Conservation (phyloP, 2,888 invertebrate species). For the Cataglyphis rosenhaueri region DNA sequence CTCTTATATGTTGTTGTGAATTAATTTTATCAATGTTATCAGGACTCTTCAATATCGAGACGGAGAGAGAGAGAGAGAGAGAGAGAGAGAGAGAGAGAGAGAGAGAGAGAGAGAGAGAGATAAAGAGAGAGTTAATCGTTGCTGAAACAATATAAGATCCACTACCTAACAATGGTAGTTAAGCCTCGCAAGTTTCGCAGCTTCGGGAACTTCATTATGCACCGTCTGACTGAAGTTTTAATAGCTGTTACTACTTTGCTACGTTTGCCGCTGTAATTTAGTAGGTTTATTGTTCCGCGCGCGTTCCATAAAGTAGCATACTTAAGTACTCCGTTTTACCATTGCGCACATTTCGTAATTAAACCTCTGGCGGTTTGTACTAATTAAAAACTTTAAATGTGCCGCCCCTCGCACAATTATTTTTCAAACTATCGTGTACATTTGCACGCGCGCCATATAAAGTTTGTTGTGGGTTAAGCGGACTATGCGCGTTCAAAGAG, state of each 20-base stretch:
- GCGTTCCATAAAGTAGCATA: conserved; percentile 52
- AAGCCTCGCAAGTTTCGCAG: conserved; percentile 46
- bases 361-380: conserved; percentile 50
- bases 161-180: conserved; percentile 32
- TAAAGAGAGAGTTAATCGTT: conserved; percentile 6
- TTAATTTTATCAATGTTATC: conserved; percentile 25
- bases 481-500: neutral
- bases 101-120: neutral
- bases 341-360: conserved; percentile 52
- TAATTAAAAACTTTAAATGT: conserved; percentile 51
- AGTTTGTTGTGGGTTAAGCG: neutral
- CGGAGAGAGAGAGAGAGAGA: neutral
- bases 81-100: neutral
- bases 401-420: conserved; percentile 37
- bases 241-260: conserved; percentile 55
- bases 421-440: conserved; percentile 40
- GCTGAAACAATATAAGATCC: conserved; percentile 38
- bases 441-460: conserved; percentile 22
- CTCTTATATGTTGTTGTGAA: neutral
- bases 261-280: conserved; percentile 54
- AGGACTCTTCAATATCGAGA: neutral
- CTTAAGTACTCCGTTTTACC: conserved; percentile 43
- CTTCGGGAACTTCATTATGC: conserved; percentile 47
- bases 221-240: conserved; percentile 50
- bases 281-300: conserved; percentile 52